Evolutionary conservation across 2,888 invertebrate species (phyloP), one percentile per base, ranked within the genome.

Genomic region (Archaeoteleia sp.): DNA sequence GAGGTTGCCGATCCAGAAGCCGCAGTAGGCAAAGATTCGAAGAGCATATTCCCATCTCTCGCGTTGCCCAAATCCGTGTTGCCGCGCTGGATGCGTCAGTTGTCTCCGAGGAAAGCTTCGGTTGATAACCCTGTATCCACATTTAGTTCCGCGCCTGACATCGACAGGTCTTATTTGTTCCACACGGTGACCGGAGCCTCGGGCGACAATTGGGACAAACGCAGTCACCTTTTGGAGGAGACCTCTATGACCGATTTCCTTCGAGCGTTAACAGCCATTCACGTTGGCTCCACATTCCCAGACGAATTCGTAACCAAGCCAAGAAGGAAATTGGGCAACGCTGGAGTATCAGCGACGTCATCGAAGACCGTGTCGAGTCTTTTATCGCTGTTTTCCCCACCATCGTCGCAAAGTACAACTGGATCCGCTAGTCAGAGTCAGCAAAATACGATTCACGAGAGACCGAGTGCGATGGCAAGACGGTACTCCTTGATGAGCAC

Each of bases 161-260:
- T 78, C 20, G 78, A 75, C 0, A 83, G 39, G 74, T 83, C 57
- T 5, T 83, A 86, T 17, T 75, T 79, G 25, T 83, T 82, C 15
- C 81, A 84, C 40, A 78, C 82, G 0, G 79, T 79, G 1, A 74
- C 73, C 0, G 74, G 71, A 17, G 35, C 69, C 39, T 29, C 63
- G 5, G 45, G 74, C 23, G 58, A 73, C 1, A 53, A 67, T 37
- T 73, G 74, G 0, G 88, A 89, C 74, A 87, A 89, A 3, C 30
- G 65, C 1, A 88, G 89, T 9, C 88, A 89, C 76, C 89, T 94
- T 7, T 86, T 95, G 53, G 95, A 95, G 83, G 91, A 93, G 75
- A 95, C 95, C 0, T 93, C 94, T 13, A 88, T 95, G 8, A 95
- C 94, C 0, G 94, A 95, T 85, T 88, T 95, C 49, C 88, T 95